phyloP scores from a whole-genome alignment of 2,888 invertebrate species.

The Tiliacea citrago region DNA sequence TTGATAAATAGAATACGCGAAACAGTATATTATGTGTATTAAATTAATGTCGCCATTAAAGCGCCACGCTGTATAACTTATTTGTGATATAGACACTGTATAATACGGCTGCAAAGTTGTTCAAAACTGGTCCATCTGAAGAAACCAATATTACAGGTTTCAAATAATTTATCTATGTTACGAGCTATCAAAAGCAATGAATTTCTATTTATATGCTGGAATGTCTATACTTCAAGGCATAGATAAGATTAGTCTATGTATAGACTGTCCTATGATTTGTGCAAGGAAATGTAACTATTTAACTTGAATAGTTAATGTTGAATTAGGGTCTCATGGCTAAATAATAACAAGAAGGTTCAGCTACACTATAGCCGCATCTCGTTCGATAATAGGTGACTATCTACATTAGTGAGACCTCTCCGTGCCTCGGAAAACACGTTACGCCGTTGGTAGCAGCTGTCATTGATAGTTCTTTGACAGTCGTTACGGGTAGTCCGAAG shows the following conservation, averaged over 20 bases:
- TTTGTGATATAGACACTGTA: background rate
- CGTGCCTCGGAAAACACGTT: too few species aligned
- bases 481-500: too few species aligned
- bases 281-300: background rate
- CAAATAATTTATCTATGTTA: background rate
- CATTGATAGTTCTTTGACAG: too few species aligned
- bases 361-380: too few species aligned
- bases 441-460: too few species aligned
- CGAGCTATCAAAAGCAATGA: background rate
- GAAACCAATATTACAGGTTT: background rate
- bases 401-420: too few species aligned
- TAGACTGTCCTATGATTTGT: background rate
- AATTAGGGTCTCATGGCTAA: background rate
- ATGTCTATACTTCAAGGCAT: background rate
- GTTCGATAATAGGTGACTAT: too few species aligned
- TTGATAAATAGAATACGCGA: too few species aligned
- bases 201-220: conserved; percentile 25
- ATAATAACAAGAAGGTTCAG: too few species aligned
- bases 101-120: background rate
- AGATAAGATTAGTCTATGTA: conserved; percentile 9
- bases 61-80: background rate
- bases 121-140: background rate
- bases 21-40: too few species aligned
- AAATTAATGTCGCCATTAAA: too few species aligned
- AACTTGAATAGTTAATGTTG: background rate